Percentiles rank a stretch among this genome's conserved stretches.
These are phyloP conservation scores for Panthera tigris DNA, from an alignment of 2,113 vertebrate genomes.

Conservation along the genomic window DNA sequence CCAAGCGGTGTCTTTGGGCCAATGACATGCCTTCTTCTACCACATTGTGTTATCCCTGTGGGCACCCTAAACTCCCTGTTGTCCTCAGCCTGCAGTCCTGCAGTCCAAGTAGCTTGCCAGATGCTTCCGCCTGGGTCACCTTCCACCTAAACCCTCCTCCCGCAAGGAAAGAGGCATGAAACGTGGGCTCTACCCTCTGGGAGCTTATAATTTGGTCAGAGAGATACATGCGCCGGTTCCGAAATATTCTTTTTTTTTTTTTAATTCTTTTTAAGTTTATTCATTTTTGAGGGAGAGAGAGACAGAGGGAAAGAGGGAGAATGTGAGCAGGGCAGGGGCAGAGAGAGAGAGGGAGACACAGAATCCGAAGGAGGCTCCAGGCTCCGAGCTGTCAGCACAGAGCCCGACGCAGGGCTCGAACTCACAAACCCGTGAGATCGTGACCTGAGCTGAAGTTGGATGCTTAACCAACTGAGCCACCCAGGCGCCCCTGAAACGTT, in stretches of 20 bases:
- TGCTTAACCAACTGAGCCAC: too few species aligned
- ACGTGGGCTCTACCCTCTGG: background rate
- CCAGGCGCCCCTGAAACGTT: background rate
- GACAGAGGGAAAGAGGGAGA: too few species aligned
- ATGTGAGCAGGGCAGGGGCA: too few species aligned
- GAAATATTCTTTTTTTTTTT: background rate
- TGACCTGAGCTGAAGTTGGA: too few species aligned
- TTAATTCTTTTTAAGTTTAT: too few species aligned
- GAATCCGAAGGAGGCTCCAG: too few species aligned
- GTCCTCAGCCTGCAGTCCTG: background rate
- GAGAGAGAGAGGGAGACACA: too few species aligned
- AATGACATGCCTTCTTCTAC: background rate
- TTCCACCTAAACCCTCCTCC: background rate
- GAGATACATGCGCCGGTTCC: background rate
- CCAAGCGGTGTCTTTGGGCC: rapidly evolving
- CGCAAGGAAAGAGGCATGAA: background rate
- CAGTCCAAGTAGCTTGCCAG: background rate
- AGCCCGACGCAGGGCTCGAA: too few species aligned
- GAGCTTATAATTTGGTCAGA: background rate
- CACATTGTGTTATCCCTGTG: background rate
- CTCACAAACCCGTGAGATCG: too few species aligned
- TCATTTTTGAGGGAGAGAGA: too few species aligned
- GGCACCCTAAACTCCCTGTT: background rate
- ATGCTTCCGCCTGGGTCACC: background rate
- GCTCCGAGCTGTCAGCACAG: too few species aligned